Evolutionary conservation across 2,113 vertebrate genomes (phyloP).

Genomic region (Catharus minimus): DNA sequence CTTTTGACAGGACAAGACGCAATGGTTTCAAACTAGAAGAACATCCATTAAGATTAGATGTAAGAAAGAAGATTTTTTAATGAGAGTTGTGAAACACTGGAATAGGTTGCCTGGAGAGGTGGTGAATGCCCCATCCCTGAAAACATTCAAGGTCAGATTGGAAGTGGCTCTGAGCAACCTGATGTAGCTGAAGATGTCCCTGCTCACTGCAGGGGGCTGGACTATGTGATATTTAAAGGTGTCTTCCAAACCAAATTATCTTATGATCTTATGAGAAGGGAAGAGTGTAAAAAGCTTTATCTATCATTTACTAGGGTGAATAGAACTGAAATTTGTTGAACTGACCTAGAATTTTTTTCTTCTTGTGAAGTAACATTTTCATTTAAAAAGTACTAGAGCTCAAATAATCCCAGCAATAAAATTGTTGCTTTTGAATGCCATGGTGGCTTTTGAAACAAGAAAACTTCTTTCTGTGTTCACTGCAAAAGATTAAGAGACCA

Average conservation of each 20-base stretch:
- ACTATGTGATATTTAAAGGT: background rate
- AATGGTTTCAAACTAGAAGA: background rate
- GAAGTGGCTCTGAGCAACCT: background rate
- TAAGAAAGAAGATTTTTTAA: background rate
- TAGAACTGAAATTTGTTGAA: constrained; percentile 44
- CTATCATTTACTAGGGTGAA: constrained; percentile 11
- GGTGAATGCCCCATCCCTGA: background rate
- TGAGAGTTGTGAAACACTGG: background rate
- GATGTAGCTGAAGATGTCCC: background rate
- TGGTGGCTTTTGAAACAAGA: constrained; percentile 57
- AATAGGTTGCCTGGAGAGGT: background rate
- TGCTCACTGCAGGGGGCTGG: background rate
- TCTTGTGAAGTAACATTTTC: constrained; percentile 20
- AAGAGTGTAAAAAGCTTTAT: constrained; percentile 23
- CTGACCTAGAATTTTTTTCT: constrained; percentile 13
- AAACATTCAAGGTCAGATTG: background rate
- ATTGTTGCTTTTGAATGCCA: constrained; percentile 36
- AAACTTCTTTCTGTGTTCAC: constrained; percentile 56
- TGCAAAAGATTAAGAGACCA: constrained; percentile 61
- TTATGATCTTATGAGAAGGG: background rate
- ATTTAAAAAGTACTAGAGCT: constrained; percentile 41
- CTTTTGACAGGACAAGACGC: background rate
- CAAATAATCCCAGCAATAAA: constrained; percentile 66
- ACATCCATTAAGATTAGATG: background rate
- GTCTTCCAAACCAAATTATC: background rate